Conservation (phyloP, 2,113 vertebrate species). For the Indri indri region DNA sequence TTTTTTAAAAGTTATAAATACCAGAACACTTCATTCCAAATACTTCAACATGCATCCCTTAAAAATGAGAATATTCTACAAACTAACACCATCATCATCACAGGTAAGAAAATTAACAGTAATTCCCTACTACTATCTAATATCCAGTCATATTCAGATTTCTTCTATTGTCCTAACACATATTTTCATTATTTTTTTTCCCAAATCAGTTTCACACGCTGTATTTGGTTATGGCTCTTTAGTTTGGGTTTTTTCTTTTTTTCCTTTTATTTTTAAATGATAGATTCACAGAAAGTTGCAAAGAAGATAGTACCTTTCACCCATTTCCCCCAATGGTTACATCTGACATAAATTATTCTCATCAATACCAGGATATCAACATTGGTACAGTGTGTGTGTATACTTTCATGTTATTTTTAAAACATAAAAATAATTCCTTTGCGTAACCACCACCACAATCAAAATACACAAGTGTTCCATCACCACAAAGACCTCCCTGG, state of each 20-base stretch:
- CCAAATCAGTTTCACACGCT: neutral
- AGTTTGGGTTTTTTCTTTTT: neutral
- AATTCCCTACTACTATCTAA: neutral
- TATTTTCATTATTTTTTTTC: neutral
- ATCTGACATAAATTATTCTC: neutral
- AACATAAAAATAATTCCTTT: neutral
- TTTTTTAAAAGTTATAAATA: neutral
- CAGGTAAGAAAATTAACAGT: neutral
- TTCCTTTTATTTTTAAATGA: neutral
- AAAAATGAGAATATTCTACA: neutral
- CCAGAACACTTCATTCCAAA: constrained; percentile 2
- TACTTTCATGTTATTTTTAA: neutral
- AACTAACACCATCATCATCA: neutral
- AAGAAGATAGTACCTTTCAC: constrained; percentile 4
- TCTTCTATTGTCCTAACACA: constrained; percentile 7
- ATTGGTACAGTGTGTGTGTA: neutral
- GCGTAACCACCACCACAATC: neutral
- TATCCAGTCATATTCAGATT: neutral
- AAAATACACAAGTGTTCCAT: neutral
- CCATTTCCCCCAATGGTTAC: neutral
- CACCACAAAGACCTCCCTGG: neutral
- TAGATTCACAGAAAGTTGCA: neutral
- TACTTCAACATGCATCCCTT: neutral
- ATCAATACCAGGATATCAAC: neutral
- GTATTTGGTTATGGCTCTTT: neutral